Conservation (phyloP, 2,797 vertebrate species). For the Paedocypris micromegethes region DNA sequence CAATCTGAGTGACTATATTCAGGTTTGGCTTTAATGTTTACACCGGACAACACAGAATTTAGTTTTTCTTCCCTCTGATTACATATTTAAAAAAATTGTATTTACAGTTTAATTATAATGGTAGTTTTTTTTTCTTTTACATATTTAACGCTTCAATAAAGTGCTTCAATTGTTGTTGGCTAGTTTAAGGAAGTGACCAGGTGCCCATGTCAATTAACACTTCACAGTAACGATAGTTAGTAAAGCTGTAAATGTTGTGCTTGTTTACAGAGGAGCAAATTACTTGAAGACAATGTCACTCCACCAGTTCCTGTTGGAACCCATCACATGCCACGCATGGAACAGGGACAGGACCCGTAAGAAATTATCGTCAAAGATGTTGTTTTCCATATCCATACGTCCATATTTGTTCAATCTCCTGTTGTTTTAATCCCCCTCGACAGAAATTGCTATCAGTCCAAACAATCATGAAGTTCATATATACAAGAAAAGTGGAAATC, state of each 20-base stretch:
- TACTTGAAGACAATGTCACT: slow-evolving; percentile 86
- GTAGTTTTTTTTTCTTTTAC: no score
- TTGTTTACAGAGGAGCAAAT: slow-evolving; percentile 62
- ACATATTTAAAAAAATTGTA: no score
- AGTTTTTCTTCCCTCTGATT: no score
- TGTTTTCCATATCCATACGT: not conserved
- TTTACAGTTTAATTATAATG: no score
- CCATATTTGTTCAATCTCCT: slow-evolving; percentile 20
- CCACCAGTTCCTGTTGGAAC: slow-evolving; percentile 95
- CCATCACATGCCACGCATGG: slow-evolving; percentile 99
- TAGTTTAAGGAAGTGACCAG: no score
- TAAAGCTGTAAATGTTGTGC: not conserved
- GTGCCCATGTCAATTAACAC: no score
- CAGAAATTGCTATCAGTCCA: slow-evolving; percentile 97
- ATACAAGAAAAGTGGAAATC: slow-evolving; percentile 94
- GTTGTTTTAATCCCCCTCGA: slow-evolving; percentile 3
- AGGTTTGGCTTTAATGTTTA: no score
- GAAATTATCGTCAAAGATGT: slow-evolving; percentile 43
- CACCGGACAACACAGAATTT: no score
- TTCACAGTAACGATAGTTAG: not conserved
- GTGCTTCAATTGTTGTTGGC: no score
- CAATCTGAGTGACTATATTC: no score
- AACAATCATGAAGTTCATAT: slow-evolving; percentile 99
- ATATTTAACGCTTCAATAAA: no score
- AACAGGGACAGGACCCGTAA: slow-evolving; percentile 95